These are phyloP conservation scores for Mohoua ochrocephala DNA, from an alignment of 2,113 vertebrate species.

Conservation along the genomic window DNA sequence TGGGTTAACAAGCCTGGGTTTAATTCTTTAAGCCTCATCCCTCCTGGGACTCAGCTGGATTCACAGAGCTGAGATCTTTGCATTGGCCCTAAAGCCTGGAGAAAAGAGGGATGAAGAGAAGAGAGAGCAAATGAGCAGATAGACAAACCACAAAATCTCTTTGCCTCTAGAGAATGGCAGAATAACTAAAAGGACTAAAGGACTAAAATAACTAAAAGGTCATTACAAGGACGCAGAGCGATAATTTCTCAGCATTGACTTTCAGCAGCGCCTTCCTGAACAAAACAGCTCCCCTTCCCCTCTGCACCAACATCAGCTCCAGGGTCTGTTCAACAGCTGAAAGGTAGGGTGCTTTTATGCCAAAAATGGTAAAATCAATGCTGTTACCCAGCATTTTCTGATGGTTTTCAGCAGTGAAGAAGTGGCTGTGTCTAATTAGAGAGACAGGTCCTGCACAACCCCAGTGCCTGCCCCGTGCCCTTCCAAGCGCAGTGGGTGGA, in stretches of 20 bases:
- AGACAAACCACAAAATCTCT: neutral
- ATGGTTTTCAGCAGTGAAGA: neutral
- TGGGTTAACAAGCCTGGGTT: neutral
- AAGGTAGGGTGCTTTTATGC: neutral
- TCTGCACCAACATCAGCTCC: neutral
- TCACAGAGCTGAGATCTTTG: neutral
- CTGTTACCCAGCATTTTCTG: neutral
- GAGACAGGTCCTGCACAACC: neutral
- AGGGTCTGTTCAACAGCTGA: neutral
- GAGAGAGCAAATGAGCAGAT: neutral
- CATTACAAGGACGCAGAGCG: neutral
- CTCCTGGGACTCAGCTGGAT: neutral
- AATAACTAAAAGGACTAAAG: neutral
- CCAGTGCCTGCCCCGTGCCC: rapidly evolving
- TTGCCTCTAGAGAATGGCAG: neutral
- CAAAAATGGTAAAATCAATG: neutral
- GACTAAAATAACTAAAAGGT: neutral
- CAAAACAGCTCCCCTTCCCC: neutral
- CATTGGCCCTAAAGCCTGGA: rapidly evolving
- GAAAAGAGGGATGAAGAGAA: neutral
- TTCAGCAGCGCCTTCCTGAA: neutral
- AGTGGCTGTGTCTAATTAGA: neutral
- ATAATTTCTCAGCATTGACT: neutral
- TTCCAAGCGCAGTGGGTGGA: rapidly evolving
- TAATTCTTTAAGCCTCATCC: neutral